Conservation (phyloP, 2,113 vertebrate genomes). For the Mugil cephalus region DNA sequence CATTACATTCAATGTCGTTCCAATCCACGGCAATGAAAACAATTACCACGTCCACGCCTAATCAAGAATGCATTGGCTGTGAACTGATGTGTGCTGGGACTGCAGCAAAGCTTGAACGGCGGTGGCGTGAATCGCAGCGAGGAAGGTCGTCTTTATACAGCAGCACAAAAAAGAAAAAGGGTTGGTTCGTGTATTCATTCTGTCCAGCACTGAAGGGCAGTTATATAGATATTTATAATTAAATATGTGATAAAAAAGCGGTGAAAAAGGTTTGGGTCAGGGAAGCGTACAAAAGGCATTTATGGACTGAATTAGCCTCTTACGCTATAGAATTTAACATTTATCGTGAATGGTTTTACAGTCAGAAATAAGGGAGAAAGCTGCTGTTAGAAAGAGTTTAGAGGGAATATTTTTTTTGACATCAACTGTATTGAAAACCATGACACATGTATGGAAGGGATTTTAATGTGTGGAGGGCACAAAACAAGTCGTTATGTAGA, state of each 20-base stretch:
- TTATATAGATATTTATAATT: too few relatives aligned
- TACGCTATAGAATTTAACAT: not conserved
- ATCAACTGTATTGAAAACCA: too few relatives aligned
- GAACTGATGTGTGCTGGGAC: constrained; percentile 48
- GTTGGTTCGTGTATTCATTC: constrained; percentile 16
- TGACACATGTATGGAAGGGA: too few relatives aligned
- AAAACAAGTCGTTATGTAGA: too few relatives aligned
- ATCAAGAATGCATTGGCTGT: constrained; percentile 67
- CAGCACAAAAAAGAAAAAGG: not conserved
- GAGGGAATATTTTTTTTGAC: too few relatives aligned
- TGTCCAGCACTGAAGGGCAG: not conserved
- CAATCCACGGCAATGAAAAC: constrained; percentile 73
- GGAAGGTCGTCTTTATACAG: constrained; percentile 35
- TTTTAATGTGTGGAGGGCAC: too few relatives aligned
- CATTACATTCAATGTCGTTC: constrained; percentile 70
- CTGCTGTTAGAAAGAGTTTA: not conserved
- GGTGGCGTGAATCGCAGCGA: constrained; percentile 1
- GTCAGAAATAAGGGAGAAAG: too few relatives aligned
- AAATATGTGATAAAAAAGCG: not conserved
- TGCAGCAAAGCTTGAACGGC: constrained; percentile 44
- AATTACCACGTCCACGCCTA: constrained; percentile 72
- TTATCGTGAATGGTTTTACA: not conserved
- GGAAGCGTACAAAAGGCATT: not conserved
- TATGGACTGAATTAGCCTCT: too few relatives aligned
- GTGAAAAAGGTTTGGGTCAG: not conserved